Evolutionary conservation across 2,888 invertebrate genomes (phyloP).

Genomic region (Halocaridina rubra): DNA sequence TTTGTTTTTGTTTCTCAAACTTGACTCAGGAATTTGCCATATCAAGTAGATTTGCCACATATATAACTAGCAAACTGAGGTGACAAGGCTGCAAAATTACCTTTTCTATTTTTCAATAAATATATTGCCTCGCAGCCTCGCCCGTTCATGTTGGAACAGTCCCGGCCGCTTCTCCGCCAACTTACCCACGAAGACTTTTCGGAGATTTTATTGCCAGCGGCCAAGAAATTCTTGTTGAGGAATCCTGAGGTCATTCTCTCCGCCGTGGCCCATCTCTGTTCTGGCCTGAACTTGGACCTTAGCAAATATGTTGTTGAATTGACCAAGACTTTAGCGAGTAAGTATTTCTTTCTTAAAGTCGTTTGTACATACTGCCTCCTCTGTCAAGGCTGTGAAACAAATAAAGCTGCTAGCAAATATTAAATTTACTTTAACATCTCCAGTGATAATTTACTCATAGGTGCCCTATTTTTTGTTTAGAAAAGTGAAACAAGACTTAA

Average conservation of each 20-base stretch:
- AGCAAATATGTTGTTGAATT: conserved; percentile 83
- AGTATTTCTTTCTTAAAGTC: conserved; percentile 61
- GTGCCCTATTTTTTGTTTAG: no score
- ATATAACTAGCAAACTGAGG: no score
- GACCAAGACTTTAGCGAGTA: conserved; percentile 84
- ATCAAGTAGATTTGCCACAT: no score
- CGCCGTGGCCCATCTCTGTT: conserved; percentile 81
- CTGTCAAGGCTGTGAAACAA: no score
- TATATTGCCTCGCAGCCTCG: conserved; percentile 73
- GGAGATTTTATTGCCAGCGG: conserved; percentile 80
- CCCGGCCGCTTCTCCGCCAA: conserved; percentile 76
- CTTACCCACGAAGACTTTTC: conserved; percentile 79
- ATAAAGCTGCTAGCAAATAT: no score
- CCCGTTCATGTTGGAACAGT: conserved; percentile 76
- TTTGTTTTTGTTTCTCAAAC: not conserved
- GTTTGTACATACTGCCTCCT: no score
- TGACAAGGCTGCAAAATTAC: no score
- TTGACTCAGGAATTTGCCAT: no score
- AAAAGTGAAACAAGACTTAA: no score
- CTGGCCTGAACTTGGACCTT: conserved; percentile 79
- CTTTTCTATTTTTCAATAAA: no score
- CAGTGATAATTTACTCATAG: no score
- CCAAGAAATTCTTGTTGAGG: conserved; percentile 90
- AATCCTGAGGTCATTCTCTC: conserved; percentile 92
- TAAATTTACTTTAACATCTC: no score